These are phyloP conservation scores for Gymnoscelis rufifasciata DNA, from an alignment of 2,888 invertebrate species.

Conservation along the genomic window DNA sequence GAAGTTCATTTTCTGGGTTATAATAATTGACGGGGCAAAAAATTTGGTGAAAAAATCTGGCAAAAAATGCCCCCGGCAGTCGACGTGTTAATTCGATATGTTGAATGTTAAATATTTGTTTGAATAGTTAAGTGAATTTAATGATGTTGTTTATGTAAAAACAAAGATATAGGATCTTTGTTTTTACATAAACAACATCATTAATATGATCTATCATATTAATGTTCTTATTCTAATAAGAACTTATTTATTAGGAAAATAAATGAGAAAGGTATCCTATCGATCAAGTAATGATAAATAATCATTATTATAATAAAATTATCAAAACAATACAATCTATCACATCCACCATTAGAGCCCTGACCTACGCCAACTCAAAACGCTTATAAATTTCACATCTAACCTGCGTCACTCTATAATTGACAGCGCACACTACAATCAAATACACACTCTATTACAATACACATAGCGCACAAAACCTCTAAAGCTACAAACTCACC, in stretches of 20 bases:
- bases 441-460: conserved; percentile 28
- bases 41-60: conserved; percentile 10
- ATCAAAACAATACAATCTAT: neutral
- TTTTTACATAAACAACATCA: no score
- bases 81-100: conserved; percentile 15
- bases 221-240: no score
- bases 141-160: no score
- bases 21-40: conserved; percentile 13
- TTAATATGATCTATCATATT: no score
- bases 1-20: conserved; percentile 18
- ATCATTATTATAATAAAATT: neutral
- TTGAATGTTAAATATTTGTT: neutral
- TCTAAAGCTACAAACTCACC: conserved; percentile 2
- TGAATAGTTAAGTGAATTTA: neutral
- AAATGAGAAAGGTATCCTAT: no score
- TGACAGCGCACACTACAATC: conserved; percentile 40
- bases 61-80: conserved; percentile 15
- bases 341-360: conserved; percentile 11
- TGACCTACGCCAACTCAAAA: conserved; percentile 30
- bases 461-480: conserved; percentile 27
- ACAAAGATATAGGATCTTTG: no score
- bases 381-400: conserved; percentile 36
- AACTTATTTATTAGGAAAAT: no score
- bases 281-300: no score
- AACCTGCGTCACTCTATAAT: conserved; percentile 48